Evolutionary conservation across 2,888 invertebrate species (phyloP).

Genomic region (Andrena flavipes): DNA sequence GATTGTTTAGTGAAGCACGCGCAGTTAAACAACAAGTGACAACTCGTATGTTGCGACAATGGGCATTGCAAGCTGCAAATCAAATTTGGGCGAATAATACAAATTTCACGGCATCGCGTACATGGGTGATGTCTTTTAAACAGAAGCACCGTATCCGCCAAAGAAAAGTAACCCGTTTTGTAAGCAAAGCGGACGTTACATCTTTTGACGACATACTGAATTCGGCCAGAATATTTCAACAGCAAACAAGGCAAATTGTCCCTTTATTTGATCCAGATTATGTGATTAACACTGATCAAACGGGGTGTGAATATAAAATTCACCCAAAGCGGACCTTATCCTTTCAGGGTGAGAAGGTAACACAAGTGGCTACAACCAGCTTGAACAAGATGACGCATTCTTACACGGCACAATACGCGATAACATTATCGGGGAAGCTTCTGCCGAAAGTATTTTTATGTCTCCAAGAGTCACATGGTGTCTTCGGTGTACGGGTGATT

Average conservation of each 20-base stretch:
- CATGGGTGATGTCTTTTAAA: neutral
- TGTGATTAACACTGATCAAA: slow-evolving; percentile 6
- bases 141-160: neutral
- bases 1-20: neutral
- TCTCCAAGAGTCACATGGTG: neutral
- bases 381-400: slow-evolving; percentile 8
- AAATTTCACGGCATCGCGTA: neutral
- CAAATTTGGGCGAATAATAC: neutral
- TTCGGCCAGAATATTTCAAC: neutral
- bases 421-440: slow-evolving; percentile 1
- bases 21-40: neutral
- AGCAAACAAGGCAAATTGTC: neutral
- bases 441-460: neutral
- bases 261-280: neutral
- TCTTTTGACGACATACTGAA: neutral
- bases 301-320: neutral
- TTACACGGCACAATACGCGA: slow-evolving; percentile 12
- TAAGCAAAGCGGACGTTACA: neutral
- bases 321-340: neutral
- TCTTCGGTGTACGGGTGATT: too few relatives aligned
- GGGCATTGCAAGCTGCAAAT: neutral
- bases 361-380: neutral
- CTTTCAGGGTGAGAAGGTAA: neutral
- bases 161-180: neutral
- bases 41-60: neutral